These are phyloP conservation scores for Clarias batrachus DNA, from an alignment of 2,113 vertebrate species.

Conservation along the genomic window DNA sequence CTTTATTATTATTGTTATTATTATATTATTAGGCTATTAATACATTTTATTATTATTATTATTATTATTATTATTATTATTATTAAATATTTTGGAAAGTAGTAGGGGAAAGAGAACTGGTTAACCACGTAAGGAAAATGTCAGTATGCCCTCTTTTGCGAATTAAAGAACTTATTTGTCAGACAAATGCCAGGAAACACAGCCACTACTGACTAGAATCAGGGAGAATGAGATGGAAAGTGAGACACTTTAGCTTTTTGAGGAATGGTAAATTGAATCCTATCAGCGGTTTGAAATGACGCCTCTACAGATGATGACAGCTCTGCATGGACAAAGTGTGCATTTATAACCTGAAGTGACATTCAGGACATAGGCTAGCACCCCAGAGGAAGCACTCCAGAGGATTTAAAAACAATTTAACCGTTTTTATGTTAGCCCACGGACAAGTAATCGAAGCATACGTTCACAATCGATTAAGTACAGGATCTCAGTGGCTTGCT, in stretches of 20 bases:
- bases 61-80: too few relatives aligned
- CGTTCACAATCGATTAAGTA: constrained; percentile 1
- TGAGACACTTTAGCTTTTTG: constrained; percentile 5
- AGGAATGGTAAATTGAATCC: constrained; percentile 42
- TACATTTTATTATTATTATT: too few relatives aligned
- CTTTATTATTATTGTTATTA: too few relatives aligned
- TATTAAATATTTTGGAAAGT: too few relatives aligned
- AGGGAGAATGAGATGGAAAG: constrained; percentile 29
- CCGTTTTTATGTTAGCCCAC: constrained; percentile 18
- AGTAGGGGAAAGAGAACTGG: too few relatives aligned
- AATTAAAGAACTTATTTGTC: constrained; percentile 41
- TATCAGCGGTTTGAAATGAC: constrained; percentile 22
- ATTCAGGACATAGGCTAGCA: constrained; percentile 43
- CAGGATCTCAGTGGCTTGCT: constrained; percentile 27
- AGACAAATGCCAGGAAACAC: constrained; percentile 42
- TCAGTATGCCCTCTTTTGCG: not conserved
- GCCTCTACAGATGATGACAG: constrained; percentile 35
- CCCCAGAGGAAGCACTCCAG: constrained; percentile 17
- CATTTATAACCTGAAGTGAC: constrained; percentile 38
- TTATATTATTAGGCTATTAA: too few relatives aligned
- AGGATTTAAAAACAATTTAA: constrained; percentile 23
- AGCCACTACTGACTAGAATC: constrained; percentile 32
- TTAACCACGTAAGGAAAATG: too few relatives aligned
- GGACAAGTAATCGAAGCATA: constrained; percentile 33
- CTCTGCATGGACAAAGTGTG: constrained; percentile 27